These are phyloP conservation scores for Heliocidaris erythrogramma DNA, from an alignment of 35 echinoderm and acorn worm genomes.

Conservation along the genomic window DNA sequence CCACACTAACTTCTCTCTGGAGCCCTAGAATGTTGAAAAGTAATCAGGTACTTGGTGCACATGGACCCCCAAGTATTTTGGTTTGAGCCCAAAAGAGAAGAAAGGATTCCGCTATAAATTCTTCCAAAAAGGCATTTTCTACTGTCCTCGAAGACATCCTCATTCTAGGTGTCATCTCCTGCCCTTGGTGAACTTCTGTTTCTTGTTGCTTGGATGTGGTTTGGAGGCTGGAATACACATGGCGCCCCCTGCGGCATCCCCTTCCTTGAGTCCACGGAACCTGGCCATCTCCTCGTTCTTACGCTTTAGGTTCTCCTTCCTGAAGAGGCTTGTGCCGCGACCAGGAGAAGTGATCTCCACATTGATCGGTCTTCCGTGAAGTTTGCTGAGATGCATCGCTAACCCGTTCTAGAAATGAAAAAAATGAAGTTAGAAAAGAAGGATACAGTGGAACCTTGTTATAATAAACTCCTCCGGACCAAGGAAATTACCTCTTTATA, in stretches of 20 bases:
- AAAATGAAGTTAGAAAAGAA: too few species aligned
- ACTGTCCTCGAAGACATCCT: not conserved
- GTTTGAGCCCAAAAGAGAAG: not conserved
- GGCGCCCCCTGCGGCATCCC: not conserved
- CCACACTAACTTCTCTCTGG: not conserved
- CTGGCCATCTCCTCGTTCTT: conserved; percentile 55
- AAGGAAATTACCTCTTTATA: too few species aligned
- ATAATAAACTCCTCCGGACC: too few species aligned
- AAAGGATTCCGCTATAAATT: not conserved
- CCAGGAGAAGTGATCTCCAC: conserved; percentile 57
- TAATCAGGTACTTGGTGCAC: not conserved
- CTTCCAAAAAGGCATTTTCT: not conserved
- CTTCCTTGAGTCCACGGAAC: conserved; percentile 38
- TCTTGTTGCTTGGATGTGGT: not conserved
- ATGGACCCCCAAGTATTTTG: not conserved
- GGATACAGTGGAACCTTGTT: too few species aligned
- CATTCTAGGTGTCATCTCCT: not conserved
- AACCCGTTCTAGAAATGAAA: conserved; percentile 52
- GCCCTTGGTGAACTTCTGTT: not conserved
- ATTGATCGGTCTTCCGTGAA: conserved; percentile 48
- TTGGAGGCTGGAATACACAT: not conserved
- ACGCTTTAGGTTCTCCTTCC: conserved; percentile 49
- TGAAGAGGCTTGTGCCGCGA: conserved; percentile 23
- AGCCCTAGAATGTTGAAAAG: not conserved
- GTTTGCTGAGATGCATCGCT: conserved; percentile 25